Conservation (phyloP, 2,888 invertebrate species). For the Amphimallon solstitiale region DNA sequence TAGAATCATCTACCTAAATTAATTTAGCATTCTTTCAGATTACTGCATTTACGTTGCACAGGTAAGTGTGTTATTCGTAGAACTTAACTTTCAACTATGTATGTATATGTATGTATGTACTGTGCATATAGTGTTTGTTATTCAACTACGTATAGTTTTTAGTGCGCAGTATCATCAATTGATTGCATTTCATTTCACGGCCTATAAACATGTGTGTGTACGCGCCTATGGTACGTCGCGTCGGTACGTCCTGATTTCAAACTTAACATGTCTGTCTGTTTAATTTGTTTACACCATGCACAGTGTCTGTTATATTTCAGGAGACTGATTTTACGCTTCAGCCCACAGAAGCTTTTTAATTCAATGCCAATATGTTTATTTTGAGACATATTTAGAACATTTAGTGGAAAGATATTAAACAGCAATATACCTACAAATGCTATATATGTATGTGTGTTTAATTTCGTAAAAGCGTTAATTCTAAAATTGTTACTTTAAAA, state of each 20-base stretch:
- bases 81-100: too few relatives aligned
- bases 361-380: conserved; percentile 34
- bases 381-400: conserved; percentile 22
- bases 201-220: conserved; percentile 30
- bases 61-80: too few relatives aligned
- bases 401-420: conserved; percentile 31
- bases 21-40: too few relatives aligned
- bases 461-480: conserved; percentile 21
- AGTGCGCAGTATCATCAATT: conserved; percentile 26
- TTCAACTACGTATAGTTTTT: conserved; percentile 14
- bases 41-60: too few relatives aligned
- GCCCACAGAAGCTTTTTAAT: conserved; percentile 26
- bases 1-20: too few relatives aligned
- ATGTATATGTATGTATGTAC: too few relatives aligned
- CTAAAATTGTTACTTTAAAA: background rate
- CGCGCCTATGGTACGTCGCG: conserved; percentile 5
- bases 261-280: conserved; percentile 28
- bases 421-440: conserved; percentile 11
- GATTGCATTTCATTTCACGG: conserved; percentile 34
- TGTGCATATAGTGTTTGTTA: conserved; percentile 8
- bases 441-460: conserved; percentile 18
- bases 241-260: conserved; percentile 8
- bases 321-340: conserved; percentile 29
- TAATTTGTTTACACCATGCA: conserved; percentile 33
- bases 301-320: conserved; percentile 30